Evolutionary conservation across 2,888 invertebrate genomes (phyloP).

Genomic region (Perithous albicinctus): DNA sequence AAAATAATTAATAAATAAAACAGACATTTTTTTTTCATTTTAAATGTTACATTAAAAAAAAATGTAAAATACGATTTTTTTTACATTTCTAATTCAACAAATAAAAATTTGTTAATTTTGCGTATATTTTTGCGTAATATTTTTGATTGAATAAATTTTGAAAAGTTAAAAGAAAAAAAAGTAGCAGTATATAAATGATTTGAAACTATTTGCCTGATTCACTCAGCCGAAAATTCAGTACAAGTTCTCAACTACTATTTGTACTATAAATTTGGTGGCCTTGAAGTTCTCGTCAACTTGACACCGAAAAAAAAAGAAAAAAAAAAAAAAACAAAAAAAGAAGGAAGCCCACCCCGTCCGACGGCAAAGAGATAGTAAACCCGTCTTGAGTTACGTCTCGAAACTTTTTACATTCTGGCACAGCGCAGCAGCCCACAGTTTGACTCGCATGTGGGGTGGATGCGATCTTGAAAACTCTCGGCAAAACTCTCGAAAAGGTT

Average conservation of each 20-base stretch:
- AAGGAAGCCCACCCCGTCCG: conserved; percentile 6
- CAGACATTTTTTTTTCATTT: too few relatives aligned
- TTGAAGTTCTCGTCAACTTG: conserved; percentile 51
- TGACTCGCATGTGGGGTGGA: conserved; percentile 11
- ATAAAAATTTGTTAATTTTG: too few relatives aligned
- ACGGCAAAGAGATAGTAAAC: conserved; percentile 30
- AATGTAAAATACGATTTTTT: too few relatives aligned
- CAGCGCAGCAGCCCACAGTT: conserved; percentile 26
- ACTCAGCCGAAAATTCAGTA: not conserved
- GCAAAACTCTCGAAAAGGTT: conserved; percentile 40
- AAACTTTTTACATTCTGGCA: conserved; percentile 59
- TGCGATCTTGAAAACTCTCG: conserved; percentile 56
- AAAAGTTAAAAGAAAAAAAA: not conserved
- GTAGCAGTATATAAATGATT: not conserved
- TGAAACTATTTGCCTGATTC: not conserved
- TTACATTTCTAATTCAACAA: too few relatives aligned
- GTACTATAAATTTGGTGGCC: conserved; percentile 40
- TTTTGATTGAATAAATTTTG: too few relatives aligned
- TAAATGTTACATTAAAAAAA: too few relatives aligned
- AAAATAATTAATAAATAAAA: too few relatives aligned
- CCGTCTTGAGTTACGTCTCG: conserved; percentile 47
- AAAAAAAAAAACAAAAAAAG: too few relatives aligned
- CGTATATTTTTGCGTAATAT: too few relatives aligned
- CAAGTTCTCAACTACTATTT: not conserved
- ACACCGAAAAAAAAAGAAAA: conserved; percentile 9